Conservation (phyloP, 2,113 vertebrate genomes). For the Psilopsiagon aymara region DNA sequence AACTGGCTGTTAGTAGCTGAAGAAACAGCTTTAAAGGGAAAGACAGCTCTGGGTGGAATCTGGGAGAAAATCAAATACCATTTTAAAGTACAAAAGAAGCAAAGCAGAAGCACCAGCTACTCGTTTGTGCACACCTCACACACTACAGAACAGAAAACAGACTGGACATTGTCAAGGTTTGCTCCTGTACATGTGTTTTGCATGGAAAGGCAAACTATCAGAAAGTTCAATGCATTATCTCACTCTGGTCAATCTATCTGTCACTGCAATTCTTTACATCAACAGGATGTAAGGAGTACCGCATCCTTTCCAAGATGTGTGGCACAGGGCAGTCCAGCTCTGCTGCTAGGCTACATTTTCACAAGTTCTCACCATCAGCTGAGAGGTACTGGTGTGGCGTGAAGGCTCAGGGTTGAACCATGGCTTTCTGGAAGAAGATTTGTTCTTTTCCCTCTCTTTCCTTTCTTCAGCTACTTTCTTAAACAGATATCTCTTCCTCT, state of each 20-base stretch:
- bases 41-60: neutral
- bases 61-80: neutral
- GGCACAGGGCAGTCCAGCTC: neutral
- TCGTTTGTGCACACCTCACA: neutral
- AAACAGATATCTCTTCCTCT: neutral
- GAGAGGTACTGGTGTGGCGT: rapidly evolving
- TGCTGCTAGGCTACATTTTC: neutral
- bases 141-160: rapidly evolving
- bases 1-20: neutral
- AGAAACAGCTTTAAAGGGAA: neutral
- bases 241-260: neutral
- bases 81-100: neutral
- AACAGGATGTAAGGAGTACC: neutral
- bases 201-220: neutral
- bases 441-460: neutral
- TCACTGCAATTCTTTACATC: neutral
- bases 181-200: neutral
- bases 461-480: neutral
- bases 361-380: neutral
- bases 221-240: neutral
- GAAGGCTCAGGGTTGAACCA: neutral
- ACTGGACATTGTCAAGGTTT: neutral
- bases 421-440: neutral
- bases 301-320: rapidly evolving
- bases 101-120: neutral